These are phyloP conservation scores for Sebastes iracundus DNA, from an alignment of 2,797 vertebrate genomes.

Conservation along the genomic window DNA sequence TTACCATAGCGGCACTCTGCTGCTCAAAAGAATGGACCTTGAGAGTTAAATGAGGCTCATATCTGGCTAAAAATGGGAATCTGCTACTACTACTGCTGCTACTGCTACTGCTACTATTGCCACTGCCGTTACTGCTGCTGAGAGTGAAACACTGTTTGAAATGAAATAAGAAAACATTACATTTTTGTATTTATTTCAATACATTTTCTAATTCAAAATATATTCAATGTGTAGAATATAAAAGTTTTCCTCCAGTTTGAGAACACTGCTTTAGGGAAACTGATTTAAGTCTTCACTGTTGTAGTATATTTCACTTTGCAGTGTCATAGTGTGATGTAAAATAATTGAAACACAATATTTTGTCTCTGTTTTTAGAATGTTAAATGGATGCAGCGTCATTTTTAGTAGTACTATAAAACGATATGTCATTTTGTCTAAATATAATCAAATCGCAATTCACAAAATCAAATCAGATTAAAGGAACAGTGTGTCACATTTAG, in stretches of 20 bases:
- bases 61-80: conserved; percentile 3
- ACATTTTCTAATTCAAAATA: background rate
- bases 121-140: background rate
- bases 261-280: background rate
- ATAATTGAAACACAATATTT: background rate
- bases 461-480: background rate
- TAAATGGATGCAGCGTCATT: background rate
- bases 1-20: conserved; percentile 38
- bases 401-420: background rate
- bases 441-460: background rate
- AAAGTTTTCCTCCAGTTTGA: background rate
- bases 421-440: background rate
- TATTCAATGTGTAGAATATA: background rate
- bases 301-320: background rate
- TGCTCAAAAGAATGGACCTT: conserved; percentile 55
- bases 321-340: background rate
- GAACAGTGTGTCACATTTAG: too few species aligned
- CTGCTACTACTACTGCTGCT: conserved; percentile 3
- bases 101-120: conserved; percentile 8
- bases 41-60: conserved; percentile 36
- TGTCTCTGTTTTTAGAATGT: background rate
- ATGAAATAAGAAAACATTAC: background rate
- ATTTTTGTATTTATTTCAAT: background rate
- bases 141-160: background rate
- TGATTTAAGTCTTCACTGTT: background rate